Conservation (phyloP, 2,888 invertebrate species). For the Cerastis leucographa region DNA sequence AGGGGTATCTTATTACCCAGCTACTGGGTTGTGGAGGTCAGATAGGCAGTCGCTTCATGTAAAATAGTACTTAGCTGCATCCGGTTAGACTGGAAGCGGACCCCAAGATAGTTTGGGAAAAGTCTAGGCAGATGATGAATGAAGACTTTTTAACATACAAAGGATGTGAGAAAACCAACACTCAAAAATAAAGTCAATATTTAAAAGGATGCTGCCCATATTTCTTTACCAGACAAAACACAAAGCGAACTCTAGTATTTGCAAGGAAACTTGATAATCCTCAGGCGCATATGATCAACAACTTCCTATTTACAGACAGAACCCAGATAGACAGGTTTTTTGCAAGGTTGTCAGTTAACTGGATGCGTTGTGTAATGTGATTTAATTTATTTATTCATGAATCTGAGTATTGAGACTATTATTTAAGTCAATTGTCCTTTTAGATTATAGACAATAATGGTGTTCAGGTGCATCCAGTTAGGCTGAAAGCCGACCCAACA, state of each 20-base stretch:
- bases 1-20: too few species aligned
- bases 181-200: constrained; percentile 29
- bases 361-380: constrained; percentile 35
- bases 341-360: constrained; percentile 57
- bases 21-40: too few species aligned
- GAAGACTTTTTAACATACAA: too few species aligned
- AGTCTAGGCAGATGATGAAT: too few species aligned
- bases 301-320: constrained; percentile 66
- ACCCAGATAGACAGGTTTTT: constrained; percentile 60
- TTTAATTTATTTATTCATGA: constrained; percentile 30
- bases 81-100: too few species aligned
- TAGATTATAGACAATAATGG: neutral
- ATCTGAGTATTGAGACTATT: neutral
- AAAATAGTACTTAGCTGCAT: too few species aligned
- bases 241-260: constrained; percentile 48
- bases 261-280: constrained; percentile 59
- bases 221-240: neutral
- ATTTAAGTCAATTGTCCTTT: neutral
- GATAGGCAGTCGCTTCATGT: too few species aligned
- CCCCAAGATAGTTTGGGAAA: too few species aligned
- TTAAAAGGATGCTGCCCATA: constrained; percentile 29
- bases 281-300: constrained; percentile 56
- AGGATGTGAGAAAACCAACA: constrained; percentile 15
- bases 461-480: neutral
- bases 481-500: neutral